phyloP scores from a whole-genome alignment of 2,113 vertebrate genomes.

The Semnornis frantzii region DNA sequence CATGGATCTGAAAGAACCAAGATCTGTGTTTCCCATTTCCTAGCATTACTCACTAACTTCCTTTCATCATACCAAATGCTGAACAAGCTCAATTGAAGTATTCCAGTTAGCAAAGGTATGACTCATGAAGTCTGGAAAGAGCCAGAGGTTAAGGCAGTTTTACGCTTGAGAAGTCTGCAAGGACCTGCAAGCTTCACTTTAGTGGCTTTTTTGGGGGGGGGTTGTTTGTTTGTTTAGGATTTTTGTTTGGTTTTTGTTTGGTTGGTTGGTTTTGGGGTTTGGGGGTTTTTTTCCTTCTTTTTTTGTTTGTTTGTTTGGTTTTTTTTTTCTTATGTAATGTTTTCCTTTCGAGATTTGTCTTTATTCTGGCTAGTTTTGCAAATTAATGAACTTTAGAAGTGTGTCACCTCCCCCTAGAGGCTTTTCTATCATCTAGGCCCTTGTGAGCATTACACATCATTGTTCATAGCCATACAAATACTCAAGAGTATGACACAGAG shows the following conservation, averaged over 20 bases:
- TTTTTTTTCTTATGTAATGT: not conserved
- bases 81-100: slow-evolving; percentile 34
- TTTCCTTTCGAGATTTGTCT: not conserved
- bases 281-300: too few relatives aligned
- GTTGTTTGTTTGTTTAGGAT: too few relatives aligned
- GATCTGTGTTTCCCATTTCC: not conserved
- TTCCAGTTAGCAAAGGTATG: slow-evolving; percentile 73
- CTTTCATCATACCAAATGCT: slow-evolving; percentile 33
- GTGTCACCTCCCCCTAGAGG: not conserved
- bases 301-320: too few relatives aligned
- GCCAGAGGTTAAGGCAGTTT: not conserved
- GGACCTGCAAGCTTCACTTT: not conserved
- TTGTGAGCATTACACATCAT: accelerated
- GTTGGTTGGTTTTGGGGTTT: too few relatives aligned
- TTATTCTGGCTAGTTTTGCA: not conserved
- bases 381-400: not conserved
- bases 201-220: too few relatives aligned
- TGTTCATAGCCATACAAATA: not conserved
- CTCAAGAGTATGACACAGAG: accelerated
- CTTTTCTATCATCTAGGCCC: not conserved
- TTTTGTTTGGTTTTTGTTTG: too few relatives aligned
- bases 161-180: slow-evolving; percentile 3
- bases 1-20: not conserved
- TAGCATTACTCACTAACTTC: not conserved
- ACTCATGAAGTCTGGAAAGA: slow-evolving; percentile 49